Evolutionary conservation across 2,113 vertebrate species (phyloP).

Genomic region (Cepphus grylle): DNA sequence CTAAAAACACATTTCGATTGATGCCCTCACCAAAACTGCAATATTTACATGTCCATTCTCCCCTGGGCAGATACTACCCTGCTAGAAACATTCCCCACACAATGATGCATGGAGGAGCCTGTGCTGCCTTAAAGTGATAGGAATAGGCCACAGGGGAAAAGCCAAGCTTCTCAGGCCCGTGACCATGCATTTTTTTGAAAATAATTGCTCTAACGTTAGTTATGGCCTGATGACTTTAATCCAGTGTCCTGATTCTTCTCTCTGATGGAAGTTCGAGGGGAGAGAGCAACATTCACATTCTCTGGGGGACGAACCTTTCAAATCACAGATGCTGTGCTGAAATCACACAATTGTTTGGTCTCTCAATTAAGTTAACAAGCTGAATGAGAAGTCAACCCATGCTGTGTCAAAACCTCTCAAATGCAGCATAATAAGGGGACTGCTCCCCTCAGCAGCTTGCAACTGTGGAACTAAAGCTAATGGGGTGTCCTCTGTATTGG

Average conservation of each 20-base stretch:
- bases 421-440: neutral
- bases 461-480: neutral
- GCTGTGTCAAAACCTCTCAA: neutral
- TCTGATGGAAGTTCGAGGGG: slow-evolving; percentile 8
- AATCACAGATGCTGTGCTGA: slow-evolving; percentile 13
- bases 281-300: neutral
- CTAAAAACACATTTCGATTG: neutral
- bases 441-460: neutral
- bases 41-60: slow-evolving; percentile 6
- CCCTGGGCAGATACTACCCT: neutral
- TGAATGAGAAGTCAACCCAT: neutral
- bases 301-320: slow-evolving; percentile 42
- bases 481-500: neutral
- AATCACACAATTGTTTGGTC: neutral
- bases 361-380: slow-evolving; percentile 1
- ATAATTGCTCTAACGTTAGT: neutral
- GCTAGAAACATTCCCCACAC: slow-evolving; percentile 11
- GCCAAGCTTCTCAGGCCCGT: neutral
- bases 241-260: slow-evolving; percentile 16
- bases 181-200: neutral
- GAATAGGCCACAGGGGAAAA: neutral
- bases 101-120: neutral
- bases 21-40: neutral
- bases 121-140: neutral
- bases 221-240: neutral